Percentiles rank a stretch among this genome's conserved stretches.
Conservation (phyloP, 2,113 vertebrate species). For the Psilopogon haemacephalus region DNA sequence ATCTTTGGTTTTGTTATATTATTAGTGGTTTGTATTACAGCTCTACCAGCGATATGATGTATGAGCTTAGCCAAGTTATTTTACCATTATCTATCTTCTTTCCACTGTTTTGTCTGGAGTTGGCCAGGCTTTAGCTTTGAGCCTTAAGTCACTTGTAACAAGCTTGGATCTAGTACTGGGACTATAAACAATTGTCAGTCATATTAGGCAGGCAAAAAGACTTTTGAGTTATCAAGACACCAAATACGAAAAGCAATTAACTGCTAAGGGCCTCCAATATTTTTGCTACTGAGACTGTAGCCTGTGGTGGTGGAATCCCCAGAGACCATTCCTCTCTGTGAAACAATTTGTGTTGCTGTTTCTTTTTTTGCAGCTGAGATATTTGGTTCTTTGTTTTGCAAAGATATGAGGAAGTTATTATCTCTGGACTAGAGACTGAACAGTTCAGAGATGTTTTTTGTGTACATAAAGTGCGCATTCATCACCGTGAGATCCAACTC, state of each 20-base stretch:
- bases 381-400: background rate
- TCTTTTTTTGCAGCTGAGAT: background rate
- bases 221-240: background rate
- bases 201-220: background rate
- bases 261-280: background rate
- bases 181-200: background rate
- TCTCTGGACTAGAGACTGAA: background rate
- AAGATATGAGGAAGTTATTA: background rate
- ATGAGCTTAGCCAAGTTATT: background rate
- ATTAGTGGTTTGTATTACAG: background rate
- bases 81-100: background rate
- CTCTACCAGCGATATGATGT: background rate
- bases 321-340: background rate
- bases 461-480: rapidly evolving
- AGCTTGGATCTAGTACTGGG: background rate
- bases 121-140: background rate
- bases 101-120: background rate
- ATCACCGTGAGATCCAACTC: rapidly evolving
- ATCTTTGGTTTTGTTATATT: background rate
- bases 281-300: background rate
- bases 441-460: background rate
- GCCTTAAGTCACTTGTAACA: background rate
- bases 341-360: background rate
- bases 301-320: background rate
- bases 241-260: background rate